A percentile compares a stretch with the other conserved stretches of the same genome.
Conservation (phyloP, 2,113 vertebrate species). For the Oreochromis aureus region DNA sequence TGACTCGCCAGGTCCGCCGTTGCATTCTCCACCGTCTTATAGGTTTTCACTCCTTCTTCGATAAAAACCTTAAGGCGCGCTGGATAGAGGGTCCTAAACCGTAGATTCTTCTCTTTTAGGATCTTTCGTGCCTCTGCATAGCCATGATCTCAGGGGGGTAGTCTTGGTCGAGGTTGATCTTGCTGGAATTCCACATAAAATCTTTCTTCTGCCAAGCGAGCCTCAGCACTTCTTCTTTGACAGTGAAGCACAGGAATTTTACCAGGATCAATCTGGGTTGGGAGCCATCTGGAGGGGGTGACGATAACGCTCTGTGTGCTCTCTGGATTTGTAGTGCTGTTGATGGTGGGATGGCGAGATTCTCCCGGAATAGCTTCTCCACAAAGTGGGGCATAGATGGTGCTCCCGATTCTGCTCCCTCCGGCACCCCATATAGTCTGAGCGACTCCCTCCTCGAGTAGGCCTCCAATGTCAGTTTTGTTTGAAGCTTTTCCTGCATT, state of each 20-base stretch:
- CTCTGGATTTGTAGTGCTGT: too few species aligned
- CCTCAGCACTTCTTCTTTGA: neutral
- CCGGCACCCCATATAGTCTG: too few species aligned
- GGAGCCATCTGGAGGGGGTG: too few species aligned
- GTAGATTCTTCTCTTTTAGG: neutral
- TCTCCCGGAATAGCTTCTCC: too few species aligned
- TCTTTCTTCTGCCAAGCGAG: neutral
- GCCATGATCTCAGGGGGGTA: neutral
- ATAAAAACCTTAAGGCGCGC: neutral
- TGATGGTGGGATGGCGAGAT: too few species aligned
- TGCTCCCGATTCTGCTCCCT: too few species aligned
- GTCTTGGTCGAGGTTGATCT: neutral
- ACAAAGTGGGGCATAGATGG: too few species aligned
- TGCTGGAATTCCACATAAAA: neutral
- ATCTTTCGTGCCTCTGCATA: neutral
- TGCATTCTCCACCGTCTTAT: neutral
- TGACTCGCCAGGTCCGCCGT: neutral
- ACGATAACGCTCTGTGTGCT: too few species aligned
- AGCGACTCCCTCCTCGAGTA: too few species aligned
- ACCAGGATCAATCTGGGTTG: too few species aligned
- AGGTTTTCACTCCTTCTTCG: neutral
- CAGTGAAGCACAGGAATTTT: neutral
- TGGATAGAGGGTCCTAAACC: neutral
- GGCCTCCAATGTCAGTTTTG: too few species aligned
- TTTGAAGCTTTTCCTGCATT: too few species aligned